Conservation (phyloP, 2,797 vertebrate genomes). For the Antrozous pallidus region DNA sequence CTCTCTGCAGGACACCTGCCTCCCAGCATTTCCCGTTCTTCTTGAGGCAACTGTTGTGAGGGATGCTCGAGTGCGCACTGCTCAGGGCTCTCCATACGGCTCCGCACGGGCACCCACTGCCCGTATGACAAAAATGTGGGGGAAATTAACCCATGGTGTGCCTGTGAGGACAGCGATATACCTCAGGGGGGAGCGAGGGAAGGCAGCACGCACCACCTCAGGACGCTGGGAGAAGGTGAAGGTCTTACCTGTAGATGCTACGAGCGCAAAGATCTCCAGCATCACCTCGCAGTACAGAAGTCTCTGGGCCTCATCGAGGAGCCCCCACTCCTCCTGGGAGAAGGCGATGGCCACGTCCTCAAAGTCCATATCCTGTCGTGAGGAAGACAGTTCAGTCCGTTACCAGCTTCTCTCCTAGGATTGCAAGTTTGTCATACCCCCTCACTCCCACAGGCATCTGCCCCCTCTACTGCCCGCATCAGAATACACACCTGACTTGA, state of each 20-base stretch:
- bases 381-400: neutral
- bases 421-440: neutral
- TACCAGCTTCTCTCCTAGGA: neutral
- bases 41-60: neutral
- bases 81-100: neutral
- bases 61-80: neutral
- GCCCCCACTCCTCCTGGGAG: neutral
- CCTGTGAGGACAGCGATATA: neutral
- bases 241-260: constrained; percentile 36
- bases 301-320: constrained; percentile 10
- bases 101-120: neutral
- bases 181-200: neutral
- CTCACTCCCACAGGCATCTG: neutral
- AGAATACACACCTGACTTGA: neutral
- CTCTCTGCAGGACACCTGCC: neutral
- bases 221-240: neutral
- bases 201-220: neutral
- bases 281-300: constrained; percentile 16
- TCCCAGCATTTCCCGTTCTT: neutral
- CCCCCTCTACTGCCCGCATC: neutral
- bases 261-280: constrained; percentile 39
- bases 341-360: neutral
- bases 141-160: neutral
- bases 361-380: neutral
- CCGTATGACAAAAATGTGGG: neutral